A percentile compares a stretch with the other conserved stretches of the same genome.
Evolutionary conservation across 2,888 invertebrate genomes (phyloP).

Genomic region (Netelia melanura): DNA sequence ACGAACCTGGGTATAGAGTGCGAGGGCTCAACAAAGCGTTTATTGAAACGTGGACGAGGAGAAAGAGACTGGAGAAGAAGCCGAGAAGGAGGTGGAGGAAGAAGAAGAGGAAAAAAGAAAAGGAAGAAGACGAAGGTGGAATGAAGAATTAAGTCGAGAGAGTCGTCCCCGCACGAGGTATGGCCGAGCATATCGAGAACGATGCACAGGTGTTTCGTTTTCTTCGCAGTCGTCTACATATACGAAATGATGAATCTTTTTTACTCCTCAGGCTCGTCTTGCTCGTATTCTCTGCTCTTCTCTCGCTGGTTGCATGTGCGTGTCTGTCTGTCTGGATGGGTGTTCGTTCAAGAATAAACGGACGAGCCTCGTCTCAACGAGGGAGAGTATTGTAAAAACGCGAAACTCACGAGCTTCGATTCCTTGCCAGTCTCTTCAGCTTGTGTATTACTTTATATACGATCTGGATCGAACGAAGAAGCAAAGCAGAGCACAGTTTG

Average conservation of each 20-base stretch:
- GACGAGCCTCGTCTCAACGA: neutral
- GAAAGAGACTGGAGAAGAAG: neutral
- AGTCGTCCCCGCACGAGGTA: neutral
- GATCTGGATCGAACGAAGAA: no score
- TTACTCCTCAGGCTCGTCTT: slow-evolving; percentile 19
- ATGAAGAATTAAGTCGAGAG: slow-evolving; percentile 15
- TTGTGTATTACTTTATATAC: no score
- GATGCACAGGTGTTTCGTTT: slow-evolving; percentile 40
- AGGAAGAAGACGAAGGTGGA: neutral
- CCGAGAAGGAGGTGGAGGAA: slow-evolving; percentile 14
- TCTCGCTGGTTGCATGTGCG: neutral
- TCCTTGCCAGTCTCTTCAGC: no score
- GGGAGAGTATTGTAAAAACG: neutral
- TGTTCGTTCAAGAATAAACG: no score
- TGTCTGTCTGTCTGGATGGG: neutral
- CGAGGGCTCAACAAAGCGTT: slow-evolving; percentile 61
- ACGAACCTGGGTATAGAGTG: slow-evolving; percentile 36
- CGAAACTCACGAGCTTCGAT: no score
- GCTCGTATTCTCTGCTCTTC: neutral
- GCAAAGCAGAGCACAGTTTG: no score
- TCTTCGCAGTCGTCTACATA: slow-evolving; percentile 23
- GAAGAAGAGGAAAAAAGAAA: slow-evolving; percentile 22
- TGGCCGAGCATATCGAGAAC: slow-evolving; percentile 6
- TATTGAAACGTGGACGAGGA: slow-evolving; percentile 57
- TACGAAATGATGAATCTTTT: slow-evolving; percentile 54